phyloP scores from a whole-genome alignment of 2,113 vertebrate genomes.

The Xyliphius kryptos region DNA sequence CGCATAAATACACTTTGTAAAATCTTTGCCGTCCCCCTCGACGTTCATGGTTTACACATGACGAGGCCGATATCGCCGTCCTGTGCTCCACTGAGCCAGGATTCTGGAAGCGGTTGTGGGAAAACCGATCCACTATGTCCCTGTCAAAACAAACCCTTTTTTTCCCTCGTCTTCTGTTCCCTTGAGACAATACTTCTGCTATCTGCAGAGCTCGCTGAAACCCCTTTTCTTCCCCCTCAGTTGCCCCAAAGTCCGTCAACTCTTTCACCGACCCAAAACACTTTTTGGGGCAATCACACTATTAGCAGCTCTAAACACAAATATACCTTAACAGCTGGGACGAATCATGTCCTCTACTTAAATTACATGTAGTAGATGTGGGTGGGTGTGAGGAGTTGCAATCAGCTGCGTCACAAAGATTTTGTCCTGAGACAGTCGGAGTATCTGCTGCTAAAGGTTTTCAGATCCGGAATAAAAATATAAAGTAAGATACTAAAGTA shows the following conservation, averaged over 20 bases:
- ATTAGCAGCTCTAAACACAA: slow-evolving; percentile 4
- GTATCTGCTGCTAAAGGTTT: no score
- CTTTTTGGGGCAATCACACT: neutral
- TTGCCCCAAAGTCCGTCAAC: neutral
- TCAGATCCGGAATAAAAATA: no score
- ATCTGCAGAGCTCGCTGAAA: slow-evolving; percentile 41
- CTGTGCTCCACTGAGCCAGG: slow-evolving; percentile 22
- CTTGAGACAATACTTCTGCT: slow-evolving; percentile 54
- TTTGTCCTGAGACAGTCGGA: no score
- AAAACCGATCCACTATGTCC: slow-evolving; percentile 57
- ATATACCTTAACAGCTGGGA: neutral
- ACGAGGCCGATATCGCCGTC: slow-evolving; percentile 17
- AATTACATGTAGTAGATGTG: no score
- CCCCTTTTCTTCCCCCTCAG: neutral
- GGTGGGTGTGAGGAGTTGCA: no score
- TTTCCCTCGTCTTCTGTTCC: slow-evolving; percentile 23
- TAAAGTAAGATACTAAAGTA: no score
- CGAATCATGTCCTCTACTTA: neutral
- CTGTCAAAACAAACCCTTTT: slow-evolving; percentile 57
- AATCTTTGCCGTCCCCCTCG: neutral
- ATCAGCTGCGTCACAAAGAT: no score
- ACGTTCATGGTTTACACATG: slow-evolving; percentile 26
- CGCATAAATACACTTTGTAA: slow-evolving; percentile 8
- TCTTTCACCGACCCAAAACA: slow-evolving; percentile 9
- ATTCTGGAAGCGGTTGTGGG: slow-evolving; percentile 55